These are phyloP conservation scores for Chironomus riparius DNA, from an alignment of 2,888 invertebrate species.

Conservation along the genomic window DNA sequence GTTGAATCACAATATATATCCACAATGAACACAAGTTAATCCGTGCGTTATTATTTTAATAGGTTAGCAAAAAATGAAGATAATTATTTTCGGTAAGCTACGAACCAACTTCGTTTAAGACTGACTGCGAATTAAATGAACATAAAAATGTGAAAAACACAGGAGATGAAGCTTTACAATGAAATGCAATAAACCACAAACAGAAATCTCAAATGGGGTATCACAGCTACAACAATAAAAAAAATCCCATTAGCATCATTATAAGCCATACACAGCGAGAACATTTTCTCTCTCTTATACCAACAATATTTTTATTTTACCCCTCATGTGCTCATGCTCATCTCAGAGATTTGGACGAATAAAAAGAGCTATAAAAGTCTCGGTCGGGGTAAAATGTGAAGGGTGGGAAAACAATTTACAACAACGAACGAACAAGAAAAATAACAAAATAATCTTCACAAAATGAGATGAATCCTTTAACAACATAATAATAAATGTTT, in stretches of 20 bases:
- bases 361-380: background rate
- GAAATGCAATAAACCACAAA: conserved; percentile 26
- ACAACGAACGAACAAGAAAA: background rate
- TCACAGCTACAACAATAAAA: background rate
- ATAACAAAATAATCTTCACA: conserved; percentile 23
- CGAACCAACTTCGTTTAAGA: conserved; percentile 14
- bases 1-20: too few relatives aligned
- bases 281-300: conserved; percentile 1
- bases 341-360: background rate
- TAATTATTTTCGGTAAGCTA: background rate
- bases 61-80: background rate
- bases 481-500: conserved; percentile 26
- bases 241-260: conserved; percentile 25
- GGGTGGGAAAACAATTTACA: background rate
- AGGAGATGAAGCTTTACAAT: conserved; percentile 11
- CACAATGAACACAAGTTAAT: too few relatives aligned
- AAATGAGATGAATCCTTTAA: conserved; percentile 22
- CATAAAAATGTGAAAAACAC: conserved; percentile 1
- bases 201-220: conserved; percentile 12
- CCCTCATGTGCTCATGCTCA: conserved; percentile 11
- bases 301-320: background rate
- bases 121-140: conserved; percentile 13
- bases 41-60: background rate
- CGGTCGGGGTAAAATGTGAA: background rate
- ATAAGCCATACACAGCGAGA: conserved; percentile 1